Base-by-base conservation (phyloP, 2,888 invertebrate genomes). In the Trissolcus brochymenae region DNA sequence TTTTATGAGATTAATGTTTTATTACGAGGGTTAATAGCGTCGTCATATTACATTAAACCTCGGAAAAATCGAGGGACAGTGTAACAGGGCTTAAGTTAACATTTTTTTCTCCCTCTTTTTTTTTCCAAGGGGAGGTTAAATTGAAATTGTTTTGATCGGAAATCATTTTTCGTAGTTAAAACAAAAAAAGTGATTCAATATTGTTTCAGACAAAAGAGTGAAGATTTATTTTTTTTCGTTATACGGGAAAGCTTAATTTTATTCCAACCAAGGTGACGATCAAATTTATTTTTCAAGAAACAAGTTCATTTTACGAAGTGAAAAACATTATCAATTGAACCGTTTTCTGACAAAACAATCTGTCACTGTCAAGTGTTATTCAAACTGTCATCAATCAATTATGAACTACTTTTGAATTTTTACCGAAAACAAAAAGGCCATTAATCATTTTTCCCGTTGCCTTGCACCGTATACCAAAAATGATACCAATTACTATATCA, bases 21-120 rank as follows among this genome's bases (percentile, higher is more conserved):
- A 35, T 64, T 59, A 35, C 46, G 61, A 35, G 56, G 64, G 46
- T 62, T 71, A 35, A 35, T 71, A 71, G 57, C 57, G 21, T 35
- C 43, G 71, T 71, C 64, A 64, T 64, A 71, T 64, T 57, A 59
- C 57, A 50, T 59, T 25, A 11, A 62, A 70, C 56, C 21, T 59
- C 41, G 29, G 13, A 57, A 70, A 61, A 61, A 62, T 55, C 56
- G 51, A 61, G 55, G 54, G 21, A 29, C 7, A 17, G 14, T 14
- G 40, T 14, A 25, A 56, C 46, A 19, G 54, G 54, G 55, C 51
- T 40, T 40, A 21, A 35, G 54, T 46, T 57, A 56, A 62, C 57
- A 53, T 51, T 64, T 56, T 56, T 19, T 21, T 17, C 9, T 11
- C 14, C n/a, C 21, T 35, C 9, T 7, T 35, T 35, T 35, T 35